Conservation (phyloP, 1,140 invertebrate species). For the Marisa cornuarietis region DNA sequence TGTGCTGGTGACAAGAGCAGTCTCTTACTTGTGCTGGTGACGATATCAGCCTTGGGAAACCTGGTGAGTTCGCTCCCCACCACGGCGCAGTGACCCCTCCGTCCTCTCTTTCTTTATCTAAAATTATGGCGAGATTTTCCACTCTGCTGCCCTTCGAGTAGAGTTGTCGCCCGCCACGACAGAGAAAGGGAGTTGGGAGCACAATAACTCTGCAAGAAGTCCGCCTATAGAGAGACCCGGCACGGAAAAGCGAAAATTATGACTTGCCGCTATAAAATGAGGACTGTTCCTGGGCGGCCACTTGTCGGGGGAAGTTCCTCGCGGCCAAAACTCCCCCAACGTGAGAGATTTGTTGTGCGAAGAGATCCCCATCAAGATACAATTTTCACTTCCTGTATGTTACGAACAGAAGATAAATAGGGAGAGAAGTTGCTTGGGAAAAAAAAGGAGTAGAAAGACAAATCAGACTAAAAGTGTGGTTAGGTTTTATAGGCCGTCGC, state of each 20-base stretch:
- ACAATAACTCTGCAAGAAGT: conserved; percentile 17
- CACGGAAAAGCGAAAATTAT: conserved; percentile 1
- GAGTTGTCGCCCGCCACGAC: conserved; percentile 10
- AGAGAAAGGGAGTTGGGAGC: background rate
- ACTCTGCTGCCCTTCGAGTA: conserved; percentile 9
- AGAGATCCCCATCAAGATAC: background rate
- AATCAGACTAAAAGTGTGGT: too few relatives aligned
- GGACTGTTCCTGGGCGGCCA: background rate
- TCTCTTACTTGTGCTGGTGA: background rate
- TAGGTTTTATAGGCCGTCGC: too few relatives aligned
- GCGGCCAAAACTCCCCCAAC: conserved; percentile 11
- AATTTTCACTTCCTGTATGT: too few relatives aligned
- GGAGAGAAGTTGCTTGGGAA: too few relatives aligned
- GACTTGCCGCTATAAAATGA: background rate
- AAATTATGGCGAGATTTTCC: conserved; percentile 13
- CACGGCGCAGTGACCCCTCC: background rate
- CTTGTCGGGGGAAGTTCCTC: background rate
- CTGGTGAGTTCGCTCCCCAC: background rate
- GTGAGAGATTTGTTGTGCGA: conserved; percentile 5
- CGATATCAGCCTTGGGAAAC: background rate
- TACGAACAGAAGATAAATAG: too few relatives aligned
- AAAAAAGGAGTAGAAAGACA: too few relatives aligned
- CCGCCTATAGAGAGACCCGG: background rate
- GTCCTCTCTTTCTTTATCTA: background rate
- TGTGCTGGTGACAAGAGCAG: too few relatives aligned